Evolutionary conservation across 2,797 vertebrate genomes (phyloP), one percentile per base, ranked within the genome.

Genomic region (Lemur catta): DNA sequence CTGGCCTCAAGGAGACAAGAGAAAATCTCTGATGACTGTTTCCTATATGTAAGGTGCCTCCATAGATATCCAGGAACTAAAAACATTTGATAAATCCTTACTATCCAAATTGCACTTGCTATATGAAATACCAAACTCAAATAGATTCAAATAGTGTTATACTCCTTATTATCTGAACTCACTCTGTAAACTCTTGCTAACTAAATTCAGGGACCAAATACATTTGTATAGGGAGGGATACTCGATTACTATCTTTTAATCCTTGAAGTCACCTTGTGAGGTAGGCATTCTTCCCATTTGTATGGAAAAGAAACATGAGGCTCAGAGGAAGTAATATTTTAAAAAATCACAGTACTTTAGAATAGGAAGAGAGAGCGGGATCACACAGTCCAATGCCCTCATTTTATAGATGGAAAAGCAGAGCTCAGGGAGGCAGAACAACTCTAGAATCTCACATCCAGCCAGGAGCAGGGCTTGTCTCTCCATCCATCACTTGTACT

Each of bases 301-400:
- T 75, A 74, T 43, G 94, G 90, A 93, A 84, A 69, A 94, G 50
- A 92, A 93, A 92, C 94, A 90, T 41, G 69, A 92, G 65, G 1
- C 15, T 82, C 26, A 18, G 67, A 91, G 24, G 89, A 89, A 91
- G 35, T 50, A 22, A 75, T 33, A 24, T 63, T 48, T 33, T 13
- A 61, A 84, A 84, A 88, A 33, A 61, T 52, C 57, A 46, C n/a
- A 43, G 18, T 20, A 84, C 33, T 80, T 75, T 75, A 91, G 30
- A 50, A 52, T 48, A 82, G 11, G 57, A 92, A 63, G 24, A 72
- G 71, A 94, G 71, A 93, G 33, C 18, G 17, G 35, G 52, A 43
- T 90, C 43, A 46, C 33, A 87, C 2, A 84, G 30, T 3, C 5
- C 7, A 33, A 2, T 5, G 17, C 50, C 43, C 12, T 87, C 81